These are phyloP conservation scores for Sterrhoptilus dennistouni DNA, from an alignment of 2,113 vertebrate genomes.

Conservation along the genomic window DNA sequence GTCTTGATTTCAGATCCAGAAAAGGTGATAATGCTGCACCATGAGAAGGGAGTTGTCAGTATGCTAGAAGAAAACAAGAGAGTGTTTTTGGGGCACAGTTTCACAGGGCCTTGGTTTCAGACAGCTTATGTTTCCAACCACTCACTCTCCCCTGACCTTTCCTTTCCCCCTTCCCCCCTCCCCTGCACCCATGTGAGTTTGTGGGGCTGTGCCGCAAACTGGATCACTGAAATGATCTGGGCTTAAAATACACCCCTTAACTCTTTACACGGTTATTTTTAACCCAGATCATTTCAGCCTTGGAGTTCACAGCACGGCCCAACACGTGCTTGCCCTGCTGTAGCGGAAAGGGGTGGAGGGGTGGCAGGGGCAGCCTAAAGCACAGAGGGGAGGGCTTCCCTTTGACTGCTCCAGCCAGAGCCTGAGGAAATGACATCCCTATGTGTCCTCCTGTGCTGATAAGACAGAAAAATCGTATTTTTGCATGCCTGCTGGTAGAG, in stretches of 20 bases:
- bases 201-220: slow-evolving; percentile 2
- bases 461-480: not conserved
- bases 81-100: not conserved
- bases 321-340: not conserved
- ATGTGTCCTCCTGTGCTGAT: not conserved
- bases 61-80: not conserved
- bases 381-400: not conserved
- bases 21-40: not conserved
- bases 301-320: not conserved
- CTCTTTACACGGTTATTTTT: slow-evolving; percentile 61
- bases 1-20: not conserved
- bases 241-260: slow-evolving; percentile 47
- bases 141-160: slow-evolving; percentile 43
- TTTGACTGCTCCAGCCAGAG: not conserved
- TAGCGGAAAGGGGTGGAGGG: not conserved
- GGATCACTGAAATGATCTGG: slow-evolving; percentile 35
- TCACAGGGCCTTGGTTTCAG: not conserved
- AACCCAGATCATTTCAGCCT: slow-evolving; percentile 26
- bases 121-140: not conserved
- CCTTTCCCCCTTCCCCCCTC: not conserved
- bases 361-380: not conserved
- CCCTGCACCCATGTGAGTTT: not conserved
- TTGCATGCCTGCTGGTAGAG: not conserved
- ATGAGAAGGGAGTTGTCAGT: not conserved
- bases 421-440: not conserved